Evolutionary conservation across 2,888 invertebrate species (phyloP), one percentile per base, ranked within the genome.

Genomic region (Epinotia demarniana): DNA sequence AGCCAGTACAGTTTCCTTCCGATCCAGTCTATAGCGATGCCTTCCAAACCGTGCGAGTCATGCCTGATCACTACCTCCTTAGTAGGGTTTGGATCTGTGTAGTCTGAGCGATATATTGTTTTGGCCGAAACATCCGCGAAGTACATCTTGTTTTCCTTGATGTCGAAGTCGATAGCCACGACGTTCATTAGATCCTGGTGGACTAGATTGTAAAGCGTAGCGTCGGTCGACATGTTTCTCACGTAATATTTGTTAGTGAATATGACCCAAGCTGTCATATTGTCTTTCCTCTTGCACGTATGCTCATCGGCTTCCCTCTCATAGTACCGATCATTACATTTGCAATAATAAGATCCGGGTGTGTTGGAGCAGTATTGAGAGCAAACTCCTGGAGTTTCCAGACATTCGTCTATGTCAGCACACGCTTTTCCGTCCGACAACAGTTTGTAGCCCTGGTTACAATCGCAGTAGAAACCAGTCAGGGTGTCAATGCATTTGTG

Each of bases 221-320:
- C 99, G 86, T 99, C 99, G 0, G 96, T 95, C 0, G 99, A 98
- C 96, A 99, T 97, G 85, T 99, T 99, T 71, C 99, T 95, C 2
- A 99, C 97, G 90, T 99, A 99, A 89, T 99, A 99, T 85, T 99
- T 98, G 88, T 99, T 99, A 16, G 99, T 98, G 87, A 99, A 98
- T 72, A 99, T 95, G 18, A 99, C 90, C 98, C 98, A 99, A 0
- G 99, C 98, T 46, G 95, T 92, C 77, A 95, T 95, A 81, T 95
- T 95, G 83, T 99, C 98, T 81, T 96, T 96, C 55, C 98, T 95
- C 89, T 99, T 99, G 90, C 99, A 99, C 0, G 97, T 97, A 79
- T 97, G 97, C 82, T 98, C 98, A 85, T 99, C 98, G 0, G 95
- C 92, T 83, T 97, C 97, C 67, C 98, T 94, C 82, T 98, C 98